These are phyloP conservation scores for Oreochromis tanganicae DNA, from an alignment of 2,113 vertebrate genomes.

Conservation along the genomic window DNA sequence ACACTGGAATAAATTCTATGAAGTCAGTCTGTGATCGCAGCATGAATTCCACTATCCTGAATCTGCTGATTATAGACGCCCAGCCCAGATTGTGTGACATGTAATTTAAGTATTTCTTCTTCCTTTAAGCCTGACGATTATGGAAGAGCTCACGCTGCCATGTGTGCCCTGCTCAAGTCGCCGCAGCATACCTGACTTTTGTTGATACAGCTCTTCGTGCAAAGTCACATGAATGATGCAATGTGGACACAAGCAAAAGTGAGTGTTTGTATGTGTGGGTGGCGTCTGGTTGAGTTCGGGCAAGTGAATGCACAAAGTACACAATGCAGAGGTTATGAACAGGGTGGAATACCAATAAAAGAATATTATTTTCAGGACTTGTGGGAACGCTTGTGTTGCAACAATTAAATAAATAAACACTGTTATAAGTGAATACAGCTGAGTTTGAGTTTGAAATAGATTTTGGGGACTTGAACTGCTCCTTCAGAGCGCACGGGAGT, in stretches of 20 bases:
- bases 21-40: not conserved
- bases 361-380: slow-evolving; percentile 22
- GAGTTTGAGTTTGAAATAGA: not conserved
- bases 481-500: not conserved
- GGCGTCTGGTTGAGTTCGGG: not conserved
- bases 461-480: not conserved
- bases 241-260: slow-evolving; percentile 14
- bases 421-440: not conserved
- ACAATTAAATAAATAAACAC: slow-evolving; percentile 20
- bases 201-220: not conserved
- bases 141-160: not conserved
- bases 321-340: slow-evolving; percentile 5
- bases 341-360: not conserved
- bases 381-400: not conserved
- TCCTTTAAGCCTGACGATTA: not conserved
- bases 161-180: not conserved
- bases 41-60: not conserved
- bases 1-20: not conserved
- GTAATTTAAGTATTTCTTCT: not conserved
- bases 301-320: not conserved
- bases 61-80: not conserved
- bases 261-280: not conserved
- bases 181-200: not conserved
- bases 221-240: slow-evolving; percentile 12
- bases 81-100: not conserved